A percentile compares a stretch with the other conserved stretches of the same genome.
These are phyloP conservation scores for Malurus melanocephalus DNA, from an alignment of 2,113 vertebrate genomes.

Conservation along the genomic window DNA sequence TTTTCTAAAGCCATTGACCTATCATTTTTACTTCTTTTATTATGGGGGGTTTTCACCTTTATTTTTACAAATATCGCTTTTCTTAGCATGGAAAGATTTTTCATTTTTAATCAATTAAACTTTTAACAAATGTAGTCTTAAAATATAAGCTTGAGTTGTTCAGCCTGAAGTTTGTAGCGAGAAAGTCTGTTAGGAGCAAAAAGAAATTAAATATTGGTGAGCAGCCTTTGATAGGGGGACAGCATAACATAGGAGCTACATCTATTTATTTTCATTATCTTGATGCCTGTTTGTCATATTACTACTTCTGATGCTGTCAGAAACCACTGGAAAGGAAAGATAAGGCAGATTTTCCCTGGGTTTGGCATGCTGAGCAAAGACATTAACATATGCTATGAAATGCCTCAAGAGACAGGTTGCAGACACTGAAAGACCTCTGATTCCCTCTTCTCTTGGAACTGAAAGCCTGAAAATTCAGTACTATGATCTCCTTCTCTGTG, in stretches of 20 bases:
- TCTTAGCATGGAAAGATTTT: neutral
- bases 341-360: neutral
- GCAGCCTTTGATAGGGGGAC: neutral
- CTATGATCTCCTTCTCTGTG: neutral
- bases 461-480: neutral
- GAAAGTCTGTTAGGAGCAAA: neutral
- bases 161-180: neutral
- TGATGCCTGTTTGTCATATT: neutral
- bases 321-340: neutral
- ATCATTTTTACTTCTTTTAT: neutral
- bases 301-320: neutral
- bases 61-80: neutral
- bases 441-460: neutral
- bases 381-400: neutral
- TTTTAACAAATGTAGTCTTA: neutral
- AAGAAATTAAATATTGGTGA: neutral
- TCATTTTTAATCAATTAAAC: neutral
- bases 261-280: constrained; percentile 14
- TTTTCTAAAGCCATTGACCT: neutral
- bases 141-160: neutral
- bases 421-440: neutral
- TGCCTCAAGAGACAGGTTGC: neutral
- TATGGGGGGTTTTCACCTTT: neutral
- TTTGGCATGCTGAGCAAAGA: neutral
- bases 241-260: constrained; percentile 1